Evolutionary conservation across 1,140 invertebrate genomes (phyloP).

Genomic region (Galendromus occidentalis): DNA sequence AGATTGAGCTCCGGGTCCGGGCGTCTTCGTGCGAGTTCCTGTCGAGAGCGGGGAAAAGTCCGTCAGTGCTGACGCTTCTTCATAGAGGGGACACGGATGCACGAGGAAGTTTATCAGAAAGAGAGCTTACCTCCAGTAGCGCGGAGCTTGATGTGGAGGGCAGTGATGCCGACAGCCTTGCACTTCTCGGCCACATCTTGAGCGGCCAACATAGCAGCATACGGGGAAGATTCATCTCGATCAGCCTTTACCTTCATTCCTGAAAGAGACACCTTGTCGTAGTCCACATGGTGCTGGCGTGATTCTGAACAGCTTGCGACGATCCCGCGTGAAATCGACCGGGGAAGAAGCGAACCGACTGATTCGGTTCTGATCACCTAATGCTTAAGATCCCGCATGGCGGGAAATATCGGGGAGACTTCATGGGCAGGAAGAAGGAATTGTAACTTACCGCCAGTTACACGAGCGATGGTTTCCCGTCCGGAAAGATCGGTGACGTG

Average conservation of each 20-base stretch:
- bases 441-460: no score
- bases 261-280: background rate
- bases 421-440: no score
- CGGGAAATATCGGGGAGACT: no score
- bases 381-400: no score
- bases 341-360: background rate
- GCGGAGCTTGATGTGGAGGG: constrained; percentile 90
- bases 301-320: no score
- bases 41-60: background rate
- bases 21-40: constrained; percentile 59
- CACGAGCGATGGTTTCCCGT: constrained; percentile 33
- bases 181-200: constrained; percentile 99
- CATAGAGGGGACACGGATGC: no score
- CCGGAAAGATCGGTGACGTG: constrained; percentile 98
- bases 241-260: constrained; percentile 99
- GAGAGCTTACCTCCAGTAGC: constrained; percentile 70
- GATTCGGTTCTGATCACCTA: no score
- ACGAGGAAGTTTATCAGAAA: background rate
- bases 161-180: constrained; percentile 85
- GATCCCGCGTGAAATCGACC: background rate
- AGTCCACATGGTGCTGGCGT: no score
- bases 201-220: constrained; percentile 99
- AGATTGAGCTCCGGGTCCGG: constrained; percentile 94
- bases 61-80: no score
- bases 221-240: constrained; percentile 97